Percentiles rank a stretch among this genome's conserved stretches.
Evolutionary conservation across 2,113 vertebrate genomes (phyloP).

Genomic region (Smithornis capensis): DNA sequence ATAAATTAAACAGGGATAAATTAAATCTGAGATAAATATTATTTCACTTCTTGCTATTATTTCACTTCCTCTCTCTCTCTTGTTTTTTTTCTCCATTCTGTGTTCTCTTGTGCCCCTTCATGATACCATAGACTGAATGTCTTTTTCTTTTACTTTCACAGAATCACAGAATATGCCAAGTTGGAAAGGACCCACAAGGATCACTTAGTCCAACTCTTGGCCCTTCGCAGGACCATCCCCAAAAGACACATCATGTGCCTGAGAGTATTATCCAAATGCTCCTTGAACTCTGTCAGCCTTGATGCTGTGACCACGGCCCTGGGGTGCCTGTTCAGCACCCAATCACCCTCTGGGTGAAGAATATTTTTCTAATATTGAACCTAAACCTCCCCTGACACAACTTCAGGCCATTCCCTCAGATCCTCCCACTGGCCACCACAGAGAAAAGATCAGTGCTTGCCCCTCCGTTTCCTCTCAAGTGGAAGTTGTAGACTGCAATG

Average conservation of each 20-base stretch:
- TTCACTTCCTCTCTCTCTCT: neutral
- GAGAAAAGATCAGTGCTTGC: neutral
- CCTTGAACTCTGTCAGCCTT: neutral
- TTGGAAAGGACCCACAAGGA: neutral
- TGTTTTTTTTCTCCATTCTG: neutral
- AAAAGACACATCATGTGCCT: neutral
- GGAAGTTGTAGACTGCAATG: neutral
- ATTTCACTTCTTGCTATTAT: neutral
- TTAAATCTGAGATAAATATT: neutral
- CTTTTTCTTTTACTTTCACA: neutral
- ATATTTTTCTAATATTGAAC: neutral
- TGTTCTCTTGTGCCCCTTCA: neutral
- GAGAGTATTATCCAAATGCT: neutral
- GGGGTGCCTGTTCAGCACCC: neutral
- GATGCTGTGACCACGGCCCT: neutral
- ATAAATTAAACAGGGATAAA: neutral
- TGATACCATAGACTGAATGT: neutral
- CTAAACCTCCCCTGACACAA: neutral
- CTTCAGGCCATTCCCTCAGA: neutral
- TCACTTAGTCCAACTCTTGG: neutral
- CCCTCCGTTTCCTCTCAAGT: neutral
- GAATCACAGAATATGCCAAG: neutral
- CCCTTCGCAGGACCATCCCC: neutral
- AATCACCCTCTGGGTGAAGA: neutral
- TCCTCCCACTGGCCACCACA: neutral